A percentile compares a stretch with the other conserved stretches of the same genome.
These are phyloP conservation scores for honey bee (Apis mellifera) DNA, from an alignment of 1,140 invertebrate species.

Conservation along the genomic window Amel_HAv3.1 CM009931.2:1789001-1789500, in stretches of 20 bases:
- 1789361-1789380: conserved; percentile 49
- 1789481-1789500: not conserved
- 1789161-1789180: not conserved
- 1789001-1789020: too few relatives aligned
- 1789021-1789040: not conserved
- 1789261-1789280: not conserved
- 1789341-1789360: conserved; percentile 50
- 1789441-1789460: conserved; percentile 13
- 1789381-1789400: conserved; percentile 55
- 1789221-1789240: not conserved
- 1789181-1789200: not conserved
- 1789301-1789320: not conserved
- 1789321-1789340: conserved; percentile 19
- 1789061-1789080: not conserved
- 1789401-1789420: conserved; percentile 54
- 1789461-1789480: not conserved
- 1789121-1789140: not conserved
- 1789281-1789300: not conserved
- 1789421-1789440: conserved; percentile 33
- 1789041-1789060: not conserved
- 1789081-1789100: not conserved
- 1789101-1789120: not conserved
- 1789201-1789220: not conserved
- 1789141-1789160: not conserved
- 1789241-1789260: not conserved